A percentile compares a stretch with the other conserved stretches of the same genome.
phyloP scores from a whole-genome alignment of 2,113 vertebrate species.

The Tapirus terrestris region DNA sequence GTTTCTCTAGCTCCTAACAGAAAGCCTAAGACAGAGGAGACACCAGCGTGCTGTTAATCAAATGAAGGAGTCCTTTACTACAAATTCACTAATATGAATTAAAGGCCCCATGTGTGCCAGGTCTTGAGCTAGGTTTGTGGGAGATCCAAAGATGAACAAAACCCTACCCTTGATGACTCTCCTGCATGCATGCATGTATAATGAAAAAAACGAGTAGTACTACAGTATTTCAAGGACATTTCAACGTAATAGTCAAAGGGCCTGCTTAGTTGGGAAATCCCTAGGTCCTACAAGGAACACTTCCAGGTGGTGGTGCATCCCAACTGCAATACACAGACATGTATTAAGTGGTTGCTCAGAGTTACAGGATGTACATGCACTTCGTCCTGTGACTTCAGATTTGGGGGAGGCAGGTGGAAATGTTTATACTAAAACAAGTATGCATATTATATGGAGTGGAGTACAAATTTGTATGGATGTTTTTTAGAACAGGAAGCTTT shows the following conservation, averaged over 20 bases:
- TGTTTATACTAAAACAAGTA: background rate
- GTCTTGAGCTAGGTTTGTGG: background rate
- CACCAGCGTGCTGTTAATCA: background rate
- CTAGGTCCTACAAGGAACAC: background rate
- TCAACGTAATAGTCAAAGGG: background rate
- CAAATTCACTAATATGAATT: background rate
- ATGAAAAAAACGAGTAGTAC: background rate
- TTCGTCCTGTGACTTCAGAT: background rate
- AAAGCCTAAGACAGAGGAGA: background rate
- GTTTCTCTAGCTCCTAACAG: background rate
- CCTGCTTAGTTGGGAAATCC: background rate
- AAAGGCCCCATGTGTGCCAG: background rate
- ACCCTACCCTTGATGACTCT: background rate
- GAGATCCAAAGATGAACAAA: background rate
- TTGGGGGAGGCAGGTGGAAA: background rate
- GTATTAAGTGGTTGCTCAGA: background rate
- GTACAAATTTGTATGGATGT: background rate
- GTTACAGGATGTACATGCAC: background rate
- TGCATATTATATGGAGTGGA: background rate
- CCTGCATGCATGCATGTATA: background rate
- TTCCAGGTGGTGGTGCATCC: background rate
- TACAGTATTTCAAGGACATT: background rate
- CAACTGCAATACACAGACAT: background rate
- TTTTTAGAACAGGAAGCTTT: slow-evolving; percentile 9
- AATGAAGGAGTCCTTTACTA: background rate